Evolutionary conservation across 2,888 invertebrate genomes (phyloP).

Genomic region (Hirtodrosophila duncani): DNA sequence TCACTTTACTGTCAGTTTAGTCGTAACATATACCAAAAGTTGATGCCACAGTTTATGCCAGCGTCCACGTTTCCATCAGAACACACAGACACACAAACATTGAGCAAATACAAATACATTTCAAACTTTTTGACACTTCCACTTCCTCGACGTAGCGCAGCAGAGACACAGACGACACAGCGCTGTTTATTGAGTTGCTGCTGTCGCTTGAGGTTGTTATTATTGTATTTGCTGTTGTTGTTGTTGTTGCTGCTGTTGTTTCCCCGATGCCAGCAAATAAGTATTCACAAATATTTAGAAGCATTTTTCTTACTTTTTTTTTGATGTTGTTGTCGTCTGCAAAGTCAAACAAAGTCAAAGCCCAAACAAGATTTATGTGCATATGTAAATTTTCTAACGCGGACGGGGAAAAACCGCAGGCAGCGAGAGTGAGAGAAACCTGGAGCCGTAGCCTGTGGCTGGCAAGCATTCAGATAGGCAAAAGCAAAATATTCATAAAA

Average conservation of each 20-base stretch:
- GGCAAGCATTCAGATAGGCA: slow-evolving; percentile 49
- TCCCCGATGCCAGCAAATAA: slow-evolving; percentile 55
- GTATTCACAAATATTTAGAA: slow-evolving; percentile 64
- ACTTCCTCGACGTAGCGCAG: slow-evolving; percentile 49
- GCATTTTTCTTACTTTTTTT: slow-evolving; percentile 38
- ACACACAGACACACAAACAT: slow-evolving; percentile 8
- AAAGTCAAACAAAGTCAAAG: slow-evolving; percentile 51
- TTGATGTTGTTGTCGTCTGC: slow-evolving; percentile 1
- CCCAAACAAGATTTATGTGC: slow-evolving; percentile 68
- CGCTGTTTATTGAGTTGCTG: slow-evolving; percentile 69
- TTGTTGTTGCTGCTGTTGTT: slow-evolving; percentile 9
- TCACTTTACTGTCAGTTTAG: slow-evolving; percentile 56
- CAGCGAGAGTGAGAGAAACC: slow-evolving; percentile 20
- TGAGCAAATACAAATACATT: slow-evolving; percentile 33
- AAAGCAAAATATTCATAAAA: slow-evolving; percentile 46
- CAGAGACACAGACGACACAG: slow-evolving; percentile 31
- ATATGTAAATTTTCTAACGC: slow-evolving; percentile 63
- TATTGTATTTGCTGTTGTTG: too few relatives aligned
- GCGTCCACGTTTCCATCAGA: slow-evolving; percentile 9
- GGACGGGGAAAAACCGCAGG: slow-evolving; percentile 51
- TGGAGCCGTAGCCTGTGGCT: slow-evolving; percentile 18
- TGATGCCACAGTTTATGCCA: slow-evolving; percentile 44
- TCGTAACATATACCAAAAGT: slow-evolving; percentile 44
- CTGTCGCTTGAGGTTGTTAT: slow-evolving; percentile 35
- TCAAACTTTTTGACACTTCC: slow-evolving; percentile 68